Percentiles rank a stretch among this genome's conserved stretches.
phyloP scores from a whole-genome alignment of 2,888 invertebrate genomes.

The Exephanes ischioxanthus region DNA sequence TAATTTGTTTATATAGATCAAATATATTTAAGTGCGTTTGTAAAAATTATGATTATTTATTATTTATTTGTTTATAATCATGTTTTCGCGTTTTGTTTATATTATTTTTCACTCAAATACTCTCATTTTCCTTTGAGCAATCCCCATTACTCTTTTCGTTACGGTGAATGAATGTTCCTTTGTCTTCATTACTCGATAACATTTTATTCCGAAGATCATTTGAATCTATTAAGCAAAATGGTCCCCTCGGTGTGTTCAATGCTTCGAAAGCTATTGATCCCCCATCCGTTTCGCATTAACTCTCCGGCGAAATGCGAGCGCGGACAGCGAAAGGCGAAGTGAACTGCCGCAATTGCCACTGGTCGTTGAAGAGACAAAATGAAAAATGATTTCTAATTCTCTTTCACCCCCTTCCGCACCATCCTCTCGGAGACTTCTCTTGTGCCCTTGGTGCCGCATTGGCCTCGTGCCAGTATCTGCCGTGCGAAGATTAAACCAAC shows the following conservation, averaged over 20 bases:
- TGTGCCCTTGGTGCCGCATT: conserved; percentile 62
- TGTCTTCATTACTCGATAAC: not conserved
- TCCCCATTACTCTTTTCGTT: no score
- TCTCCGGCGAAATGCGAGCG: conserved; percentile 43
- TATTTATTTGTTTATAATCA: no score
- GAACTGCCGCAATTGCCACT: conserved; percentile 54
- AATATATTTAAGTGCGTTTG: no score
- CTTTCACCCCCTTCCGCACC: conserved; percentile 30
- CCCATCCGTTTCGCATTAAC: conserved; percentile 2
- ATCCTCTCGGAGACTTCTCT: conserved; percentile 38
- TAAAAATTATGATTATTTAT: no score
- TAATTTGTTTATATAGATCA: no score
- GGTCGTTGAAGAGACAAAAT: conserved; percentile 51
- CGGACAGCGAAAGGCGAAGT: conserved; percentile 19
- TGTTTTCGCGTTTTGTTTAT: no score
- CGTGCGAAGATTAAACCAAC: conserved; percentile 73
- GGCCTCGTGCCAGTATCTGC: conserved; percentile 70
- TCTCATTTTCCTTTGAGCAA: no score
- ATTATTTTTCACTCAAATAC: no score
- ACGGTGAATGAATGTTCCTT: no score
- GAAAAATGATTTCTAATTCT: conserved; percentile 70
- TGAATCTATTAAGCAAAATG: not conserved
- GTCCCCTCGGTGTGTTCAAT: not conserved
- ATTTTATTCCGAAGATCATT: not conserved
- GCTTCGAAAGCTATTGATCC: not conserved